Evolutionary conservation across 1,140 invertebrate species (phyloP).

Genomic region (Drosophila novamexicana): DNA sequence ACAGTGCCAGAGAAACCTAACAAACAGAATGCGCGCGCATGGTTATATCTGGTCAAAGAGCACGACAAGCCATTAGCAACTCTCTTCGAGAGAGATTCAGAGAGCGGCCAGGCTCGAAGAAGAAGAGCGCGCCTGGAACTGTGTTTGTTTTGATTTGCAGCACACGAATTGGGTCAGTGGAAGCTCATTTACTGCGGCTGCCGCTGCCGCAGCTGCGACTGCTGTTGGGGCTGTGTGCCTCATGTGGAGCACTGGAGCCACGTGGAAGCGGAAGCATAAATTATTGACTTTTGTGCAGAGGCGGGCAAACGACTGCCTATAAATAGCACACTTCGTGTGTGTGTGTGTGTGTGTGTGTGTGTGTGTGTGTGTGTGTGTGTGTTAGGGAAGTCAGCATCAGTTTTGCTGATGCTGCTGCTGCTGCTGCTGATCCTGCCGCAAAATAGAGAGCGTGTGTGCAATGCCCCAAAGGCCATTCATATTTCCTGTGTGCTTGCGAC

Average conservation of each 20-base stretch:
- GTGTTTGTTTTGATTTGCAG: conserved; percentile 61
- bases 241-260: conserved; percentile 11
- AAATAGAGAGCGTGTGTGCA: neutral
- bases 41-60: conserved; percentile 5
- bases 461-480: conserved; percentile 19
- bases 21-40: conserved; percentile 14
- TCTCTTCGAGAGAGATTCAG: conserved; percentile 9
- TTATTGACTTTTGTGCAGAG: conserved; percentile 62
- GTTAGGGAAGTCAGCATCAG: neutral
- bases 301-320: conserved; percentile 31
- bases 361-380: conserved; percentile 15
- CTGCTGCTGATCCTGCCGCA: conserved; percentile 1
- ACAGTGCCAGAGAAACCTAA: conserved; percentile 44
- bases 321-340: conserved; percentile 59
- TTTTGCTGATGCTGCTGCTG: neutral
- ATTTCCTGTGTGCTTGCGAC: conserved; percentile 6
- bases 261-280: conserved; percentile 60
- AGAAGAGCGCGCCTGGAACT: conserved; percentile 46
- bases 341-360: neutral
- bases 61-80: neutral
- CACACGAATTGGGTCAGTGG: conserved; percentile 67
- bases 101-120: conserved; percentile 13
- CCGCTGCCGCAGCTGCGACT: conserved; percentile 11
- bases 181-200: conserved; percentile 46
- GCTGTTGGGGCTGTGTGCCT: conserved; percentile 1